Base-by-base conservation (phyloP, 2,888 invertebrate genomes). In the Aphodius sticticus region DNA sequence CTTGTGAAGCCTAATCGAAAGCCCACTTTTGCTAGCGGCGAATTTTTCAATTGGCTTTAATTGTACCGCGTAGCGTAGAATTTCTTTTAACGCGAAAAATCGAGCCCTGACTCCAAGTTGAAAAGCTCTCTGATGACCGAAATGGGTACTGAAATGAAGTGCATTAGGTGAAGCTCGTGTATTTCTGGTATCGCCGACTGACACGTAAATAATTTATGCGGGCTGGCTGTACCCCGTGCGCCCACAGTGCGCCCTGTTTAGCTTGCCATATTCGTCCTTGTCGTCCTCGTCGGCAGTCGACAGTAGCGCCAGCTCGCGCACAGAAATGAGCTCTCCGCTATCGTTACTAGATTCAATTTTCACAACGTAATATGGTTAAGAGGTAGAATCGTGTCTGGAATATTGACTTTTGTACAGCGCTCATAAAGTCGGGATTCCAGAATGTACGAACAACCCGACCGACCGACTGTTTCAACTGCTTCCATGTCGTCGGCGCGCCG, bases 281-380 rank as follows among this genome's bases (percentile, higher is more conserved):
- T 70, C 70, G 79, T 78, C 72, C 71, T 53, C 79, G 76, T 37
- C 81, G 81, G 53, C 70, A 26, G 72, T 12, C 37, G 71, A 70
- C 74, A 26, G 69, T n/a, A 14, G 35, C 78, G 78, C 74, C 77
- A 78, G 76, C 77, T 26, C 78, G 78, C 80, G 80, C 77, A 77
- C 81, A 83, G 84, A 86, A 87, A 86, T 86, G 86, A 86, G 85
- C 85, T 85, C 85, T 84, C 83, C 85, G 85, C 86, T 86, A 87
- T 87, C 86, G 86, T 86, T 86, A 84, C 86, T 85, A 86, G 87
- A 88, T 88, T 88, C 88, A 88, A 88, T 88, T 88, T 88, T 88
- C 88, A 85, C 87, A 84, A 85, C 87, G 87, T 88, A 88, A 88
- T 87, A 87, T 84, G 86, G 88, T 88, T 88, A 88, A 86, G 87